These are phyloP conservation scores for Etheostoma nigrum DNA, from an alignment of 2,797 vertebrate species.

Conservation along the genomic window DNA sequence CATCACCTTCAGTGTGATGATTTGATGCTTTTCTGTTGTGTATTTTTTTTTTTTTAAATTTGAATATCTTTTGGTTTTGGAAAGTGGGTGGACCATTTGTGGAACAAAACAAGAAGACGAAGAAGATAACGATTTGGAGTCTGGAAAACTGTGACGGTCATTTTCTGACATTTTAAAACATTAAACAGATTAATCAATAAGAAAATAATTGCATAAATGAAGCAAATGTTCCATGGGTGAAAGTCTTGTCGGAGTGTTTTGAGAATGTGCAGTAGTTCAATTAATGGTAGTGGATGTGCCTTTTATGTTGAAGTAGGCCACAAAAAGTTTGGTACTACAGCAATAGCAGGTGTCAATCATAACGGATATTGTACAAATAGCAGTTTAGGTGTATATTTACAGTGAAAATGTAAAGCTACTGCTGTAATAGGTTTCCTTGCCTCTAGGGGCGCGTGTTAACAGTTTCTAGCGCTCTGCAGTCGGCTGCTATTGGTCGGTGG, in stretches of 20 bases:
- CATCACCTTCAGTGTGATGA: background rate
- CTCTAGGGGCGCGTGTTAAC: conserved; percentile 41
- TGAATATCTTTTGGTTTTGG: background rate
- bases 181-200: background rate
- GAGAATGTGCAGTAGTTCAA: too few relatives aligned
- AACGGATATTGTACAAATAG: too few relatives aligned
- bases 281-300: background rate
- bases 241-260: background rate
- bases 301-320: background rate
- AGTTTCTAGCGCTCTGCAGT: conserved; percentile 32
- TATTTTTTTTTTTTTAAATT: background rate
- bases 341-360: background rate
- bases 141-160: background rate
- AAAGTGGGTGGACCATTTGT: background rate
- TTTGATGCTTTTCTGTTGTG: background rate
- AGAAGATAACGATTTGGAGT: background rate
- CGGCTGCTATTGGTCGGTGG: conserved; percentile 56
- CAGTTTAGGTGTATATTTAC: background rate
- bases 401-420: background rate
- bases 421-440: background rate
- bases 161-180: background rate
- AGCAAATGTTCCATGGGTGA: background rate
- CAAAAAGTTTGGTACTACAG: background rate
- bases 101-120: background rate
- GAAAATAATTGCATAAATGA: background rate